Conservation (phyloP, 2,113 vertebrate species). For the Tringa solitaria region DNA sequence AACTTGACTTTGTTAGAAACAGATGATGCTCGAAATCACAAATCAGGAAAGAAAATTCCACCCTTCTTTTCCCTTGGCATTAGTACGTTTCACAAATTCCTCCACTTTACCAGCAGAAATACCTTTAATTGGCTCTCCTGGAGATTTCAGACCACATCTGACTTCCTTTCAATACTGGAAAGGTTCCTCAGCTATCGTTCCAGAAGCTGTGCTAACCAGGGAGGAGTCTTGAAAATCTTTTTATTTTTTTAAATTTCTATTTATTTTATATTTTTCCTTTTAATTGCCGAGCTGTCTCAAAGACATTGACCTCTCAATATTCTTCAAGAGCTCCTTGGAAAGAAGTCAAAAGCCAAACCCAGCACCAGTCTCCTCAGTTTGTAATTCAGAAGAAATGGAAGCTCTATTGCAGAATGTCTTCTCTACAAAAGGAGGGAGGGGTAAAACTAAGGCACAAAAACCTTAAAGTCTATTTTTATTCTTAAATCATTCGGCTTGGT, state of each 20-base stretch:
- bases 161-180: background rate
- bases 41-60: background rate
- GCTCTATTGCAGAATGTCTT: background rate
- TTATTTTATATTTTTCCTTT: background rate
- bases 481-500: background rate
- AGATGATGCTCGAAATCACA: background rate
- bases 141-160: background rate
- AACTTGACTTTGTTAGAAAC: background rate
- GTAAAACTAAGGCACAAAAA: background rate
- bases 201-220: background rate
- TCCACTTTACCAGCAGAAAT: background rate
- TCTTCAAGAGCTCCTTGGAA: background rate
- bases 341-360: background rate
- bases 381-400: background rate
- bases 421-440: background rate
- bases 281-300: background rate
- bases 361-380: background rate
- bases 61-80: background rate
- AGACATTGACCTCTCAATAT: background rate
- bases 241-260: background rate
- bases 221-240: background rate
- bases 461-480: conserved; percentile 36
- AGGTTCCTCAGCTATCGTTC: background rate
- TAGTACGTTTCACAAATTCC: background rate
- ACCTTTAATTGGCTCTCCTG: background rate